Base-by-base conservation (phyloP, 2,113 vertebrate genomes). In the Bubo bubo region DNA sequence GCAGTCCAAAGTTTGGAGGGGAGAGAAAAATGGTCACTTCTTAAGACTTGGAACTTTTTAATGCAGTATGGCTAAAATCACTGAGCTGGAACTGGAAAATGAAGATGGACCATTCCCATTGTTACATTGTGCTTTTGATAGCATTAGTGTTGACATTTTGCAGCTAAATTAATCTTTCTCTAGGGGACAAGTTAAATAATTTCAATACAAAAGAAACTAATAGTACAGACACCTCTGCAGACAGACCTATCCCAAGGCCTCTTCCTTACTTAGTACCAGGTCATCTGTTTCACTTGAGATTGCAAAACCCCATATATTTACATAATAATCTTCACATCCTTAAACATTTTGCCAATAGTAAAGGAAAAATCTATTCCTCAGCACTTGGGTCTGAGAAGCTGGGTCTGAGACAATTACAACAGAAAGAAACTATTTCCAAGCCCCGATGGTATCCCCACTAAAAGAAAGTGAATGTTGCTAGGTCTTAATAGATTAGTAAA, bases 41-140 rank as follows among this genome's bases (percentile, higher is more conserved):
- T 82, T 62, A 76, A 73, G 72, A 77, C 45, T 35, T 47, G 72
- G 59, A 94, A 82, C 16, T 45, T 77, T 83, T 67, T 59, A 27
- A 41, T 82, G 87, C 77, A 91, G 32, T 63, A 79, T 30, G 64
- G 56, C 52, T 92, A 24, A 79, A 97, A 91, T 90, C 66, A 73
- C 49, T 45, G 53, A 79, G 28, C 49, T 79, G 74, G 53, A 49
- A 53, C 70, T 96, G 39, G 56, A 66, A 91, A 96, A 66, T 35
- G 21, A 84, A 86, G 63, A 75, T 47, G 49, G 73, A 91, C 77
- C 55, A 71, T 79, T 79, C 47, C 47, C 30, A 39, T 56, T 84
- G 75, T 84, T 86, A 43, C 34, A 28, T 2, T 84, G 30, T 75
- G 47, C 47, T 95, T 92, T 93, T 77, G 41, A 80, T 77, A 55